Conservation (phyloP, 2,888 invertebrate species). For the Panzeria rudis region DNA sequence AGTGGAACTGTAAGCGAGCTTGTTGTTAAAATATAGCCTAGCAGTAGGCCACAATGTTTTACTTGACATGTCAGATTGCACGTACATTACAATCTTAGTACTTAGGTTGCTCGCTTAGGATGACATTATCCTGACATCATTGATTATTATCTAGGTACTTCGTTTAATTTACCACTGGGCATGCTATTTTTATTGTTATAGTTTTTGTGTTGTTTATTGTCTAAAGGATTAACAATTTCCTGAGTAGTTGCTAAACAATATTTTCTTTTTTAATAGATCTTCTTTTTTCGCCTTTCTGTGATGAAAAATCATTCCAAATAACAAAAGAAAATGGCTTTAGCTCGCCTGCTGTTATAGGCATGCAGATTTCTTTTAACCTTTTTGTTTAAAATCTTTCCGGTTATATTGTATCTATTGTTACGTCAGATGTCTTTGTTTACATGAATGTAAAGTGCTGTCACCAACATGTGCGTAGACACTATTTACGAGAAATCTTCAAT, state of each 20-base stretch:
- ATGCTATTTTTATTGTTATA: slow-evolving; percentile 31
- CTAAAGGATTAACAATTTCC: slow-evolving; percentile 68
- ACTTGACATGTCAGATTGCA: too few species aligned
- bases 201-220: slow-evolving; percentile 50
- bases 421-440: slow-evolving; percentile 58
- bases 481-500: slow-evolving; percentile 49
- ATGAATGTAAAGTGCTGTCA: slow-evolving; percentile 67
- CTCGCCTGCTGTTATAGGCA: slow-evolving; percentile 62
- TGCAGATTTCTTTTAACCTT: slow-evolving; percentile 39
- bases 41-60: too few species aligned
- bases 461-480: slow-evolving; percentile 68
- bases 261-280: slow-evolving; percentile 8
- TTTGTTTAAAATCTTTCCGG: slow-evolving; percentile 45
- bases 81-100: too few species aligned
- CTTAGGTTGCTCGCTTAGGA: too few species aligned
- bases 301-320: slow-evolving; percentile 38
- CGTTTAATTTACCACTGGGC: too few species aligned
- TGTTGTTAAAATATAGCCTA: too few species aligned
- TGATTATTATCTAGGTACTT: too few species aligned
- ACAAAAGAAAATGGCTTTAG: slow-evolving; percentile 39
- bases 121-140: too few species aligned
- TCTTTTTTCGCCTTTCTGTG: not conserved
- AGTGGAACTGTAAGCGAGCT: too few species aligned
- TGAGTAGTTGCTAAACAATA: slow-evolving; percentile 62
- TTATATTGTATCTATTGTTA: slow-evolving; percentile 60